Evolutionary conservation across 1,140 invertebrate species (phyloP).

Genomic region (Leguminivora glycinivorella): DNA sequence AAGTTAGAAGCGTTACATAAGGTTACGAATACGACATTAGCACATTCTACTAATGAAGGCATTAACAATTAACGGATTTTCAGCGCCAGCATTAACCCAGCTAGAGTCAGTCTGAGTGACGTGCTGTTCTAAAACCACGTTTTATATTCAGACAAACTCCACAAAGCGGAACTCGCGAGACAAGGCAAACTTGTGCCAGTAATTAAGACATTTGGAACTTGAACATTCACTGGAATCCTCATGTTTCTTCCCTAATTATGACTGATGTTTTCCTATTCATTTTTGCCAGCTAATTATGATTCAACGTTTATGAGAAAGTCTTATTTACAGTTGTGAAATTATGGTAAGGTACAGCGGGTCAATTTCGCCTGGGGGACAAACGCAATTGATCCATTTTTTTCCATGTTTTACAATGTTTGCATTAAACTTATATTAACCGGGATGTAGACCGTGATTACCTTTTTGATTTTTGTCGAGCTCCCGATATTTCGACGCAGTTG

Average conservation of each 20-base stretch:
- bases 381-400: no score
- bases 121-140: conserved; percentile 19
- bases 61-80: conserved; percentile 19
- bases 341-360: no score
- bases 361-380: no score
- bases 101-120: conserved; percentile 6
- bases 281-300: background rate
- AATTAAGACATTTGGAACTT: conserved; percentile 29
- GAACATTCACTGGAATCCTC: conserved; percentile 13
- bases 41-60: conserved; percentile 17
- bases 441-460: no score
- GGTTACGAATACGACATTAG: background rate
- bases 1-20: background rate
- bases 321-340: no score
- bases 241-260: conserved; percentile 7
- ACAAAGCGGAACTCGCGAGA: conserved; percentile 26
- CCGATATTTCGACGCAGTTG: no score
- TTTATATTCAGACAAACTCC: conserved; percentile 23
- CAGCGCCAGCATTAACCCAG: conserved; percentile 12
- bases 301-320: background rate
- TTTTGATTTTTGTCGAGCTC: no score
- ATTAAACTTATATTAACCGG: no score
- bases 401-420: no score
- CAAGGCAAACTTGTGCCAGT: conserved; percentile 26
- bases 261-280: conserved; percentile 18